Evolutionary conservation across 2,888 invertebrate species (phyloP).

Genomic region (Thereva unica): DNA sequence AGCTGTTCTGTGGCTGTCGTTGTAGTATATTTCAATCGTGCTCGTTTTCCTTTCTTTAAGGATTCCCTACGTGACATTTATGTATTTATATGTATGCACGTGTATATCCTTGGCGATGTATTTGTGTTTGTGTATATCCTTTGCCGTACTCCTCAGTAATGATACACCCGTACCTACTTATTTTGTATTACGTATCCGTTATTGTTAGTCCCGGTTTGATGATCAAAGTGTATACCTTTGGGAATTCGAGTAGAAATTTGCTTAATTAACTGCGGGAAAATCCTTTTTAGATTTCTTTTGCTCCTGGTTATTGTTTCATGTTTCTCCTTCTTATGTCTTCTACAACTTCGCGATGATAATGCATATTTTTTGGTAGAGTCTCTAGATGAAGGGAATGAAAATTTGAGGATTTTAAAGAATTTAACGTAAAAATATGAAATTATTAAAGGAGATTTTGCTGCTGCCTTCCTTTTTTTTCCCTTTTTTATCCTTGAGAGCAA

Average conservation of each 20-base stretch:
- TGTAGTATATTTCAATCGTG: too few species aligned
- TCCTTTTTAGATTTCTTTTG: constrained; percentile 16
- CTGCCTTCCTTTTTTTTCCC: too few species aligned
- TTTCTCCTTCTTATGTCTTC: background rate
- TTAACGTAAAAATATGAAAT: too few species aligned
- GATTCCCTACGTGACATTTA: constrained; percentile 8
- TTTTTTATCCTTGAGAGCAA: too few species aligned
- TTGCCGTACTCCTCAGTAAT: background rate
- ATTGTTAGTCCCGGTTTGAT: constrained; percentile 23
- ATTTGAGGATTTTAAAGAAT: too few species aligned
- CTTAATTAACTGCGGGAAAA: constrained; percentile 27
- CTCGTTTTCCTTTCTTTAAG: background rate
- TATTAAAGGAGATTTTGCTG: too few species aligned
- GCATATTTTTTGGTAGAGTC: too few species aligned
- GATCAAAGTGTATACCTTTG: constrained; percentile 29
- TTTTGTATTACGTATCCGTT: background rate
- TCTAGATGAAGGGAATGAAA: too few species aligned
- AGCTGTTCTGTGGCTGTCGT: background rate
- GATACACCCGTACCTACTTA: background rate
- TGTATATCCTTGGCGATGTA: background rate
- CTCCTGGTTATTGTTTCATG: constrained; percentile 4
- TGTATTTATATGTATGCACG: background rate
- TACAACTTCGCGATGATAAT: background rate
- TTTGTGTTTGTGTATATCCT: background rate
- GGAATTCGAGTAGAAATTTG: constrained; percentile 27